Conservation (phyloP, 2,888 invertebrate species). For the Drosophila putrida region DNA sequence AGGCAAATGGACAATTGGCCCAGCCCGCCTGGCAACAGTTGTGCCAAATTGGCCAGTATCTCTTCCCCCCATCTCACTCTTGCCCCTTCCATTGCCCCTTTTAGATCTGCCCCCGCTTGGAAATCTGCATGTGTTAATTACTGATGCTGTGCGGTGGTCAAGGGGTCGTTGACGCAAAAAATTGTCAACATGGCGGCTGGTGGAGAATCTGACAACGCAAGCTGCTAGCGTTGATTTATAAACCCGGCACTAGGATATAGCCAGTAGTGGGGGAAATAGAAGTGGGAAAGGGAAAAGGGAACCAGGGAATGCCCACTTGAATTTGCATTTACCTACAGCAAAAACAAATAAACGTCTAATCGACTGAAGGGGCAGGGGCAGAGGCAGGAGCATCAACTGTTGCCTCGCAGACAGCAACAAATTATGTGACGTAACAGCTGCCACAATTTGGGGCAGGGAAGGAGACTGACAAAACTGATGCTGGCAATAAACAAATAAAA, state of each 20-base stretch:
- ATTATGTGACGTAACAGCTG: constrained; percentile 80
- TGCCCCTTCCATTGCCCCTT: background rate
- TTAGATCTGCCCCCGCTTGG: background rate
- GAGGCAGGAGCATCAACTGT: constrained; percentile 58
- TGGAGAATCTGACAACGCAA: constrained; percentile 70
- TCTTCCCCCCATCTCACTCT: background rate
- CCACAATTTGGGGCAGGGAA: constrained; percentile 9
- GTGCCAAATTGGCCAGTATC: constrained; percentile 67
- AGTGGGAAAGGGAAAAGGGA: background rate
- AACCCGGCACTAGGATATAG: constrained; percentile 50
- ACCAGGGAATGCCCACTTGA: constrained; percentile 58
- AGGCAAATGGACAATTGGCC: constrained; percentile 60
- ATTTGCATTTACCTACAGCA: constrained; percentile 77
- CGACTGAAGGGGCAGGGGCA: constrained; percentile 34
- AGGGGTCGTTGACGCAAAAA: constrained; percentile 59
- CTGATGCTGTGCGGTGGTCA: constrained; percentile 63
- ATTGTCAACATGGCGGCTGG: constrained; percentile 76
- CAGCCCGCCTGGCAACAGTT: constrained; percentile 75
- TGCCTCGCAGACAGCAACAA: constrained; percentile 75
- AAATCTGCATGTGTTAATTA: constrained; percentile 82
- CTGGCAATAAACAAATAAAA: constrained; percentile 76
- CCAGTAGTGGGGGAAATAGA: background rate
- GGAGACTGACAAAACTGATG: constrained; percentile 66
- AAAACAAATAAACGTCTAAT: constrained; percentile 82
- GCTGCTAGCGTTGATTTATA: constrained; percentile 78